Evolutionary conservation across 2,888 invertebrate species (phyloP).

Genomic region (Frankliniella intonsa): DNA sequence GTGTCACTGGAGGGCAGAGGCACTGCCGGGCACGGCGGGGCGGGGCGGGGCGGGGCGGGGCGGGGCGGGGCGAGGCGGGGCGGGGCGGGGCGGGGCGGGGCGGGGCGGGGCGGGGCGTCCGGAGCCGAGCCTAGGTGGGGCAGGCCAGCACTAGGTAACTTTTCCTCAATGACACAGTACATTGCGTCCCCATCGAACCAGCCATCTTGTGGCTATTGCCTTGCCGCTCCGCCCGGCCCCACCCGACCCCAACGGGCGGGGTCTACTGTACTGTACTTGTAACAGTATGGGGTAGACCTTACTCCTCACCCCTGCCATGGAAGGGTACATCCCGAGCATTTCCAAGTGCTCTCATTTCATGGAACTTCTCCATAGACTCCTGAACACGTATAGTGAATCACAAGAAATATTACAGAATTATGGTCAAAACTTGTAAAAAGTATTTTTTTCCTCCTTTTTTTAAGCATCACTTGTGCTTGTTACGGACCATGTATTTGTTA

Average conservation of each 20-base stretch:
- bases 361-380: too few species aligned
- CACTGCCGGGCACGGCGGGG: not conserved
- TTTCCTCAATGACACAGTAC: slow-evolving; percentile 18
- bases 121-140: not conserved
- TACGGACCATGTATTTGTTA: too few species aligned
- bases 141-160: not conserved
- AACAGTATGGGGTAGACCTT: not conserved
- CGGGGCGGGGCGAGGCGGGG: not conserved
- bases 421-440: too few species aligned
- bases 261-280: not conserved
- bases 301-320: not conserved
- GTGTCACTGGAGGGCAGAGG: not conserved
- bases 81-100: too few species aligned
- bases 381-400: too few species aligned
- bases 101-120: not conserved
- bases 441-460: too few species aligned
- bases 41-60: not conserved
- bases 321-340: too few species aligned
- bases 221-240: too few species aligned
- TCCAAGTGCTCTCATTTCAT: too few species aligned
- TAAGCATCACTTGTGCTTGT: too few species aligned
- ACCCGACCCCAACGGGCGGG: not conserved
- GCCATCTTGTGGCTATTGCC: not conserved
- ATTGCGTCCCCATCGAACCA: slow-evolving; percentile 11
- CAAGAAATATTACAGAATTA: too few species aligned